These are phyloP conservation scores for Hemithea aestivaria DNA, from an alignment of 2,888 invertebrate genomes.

Conservation along the genomic window DNA sequence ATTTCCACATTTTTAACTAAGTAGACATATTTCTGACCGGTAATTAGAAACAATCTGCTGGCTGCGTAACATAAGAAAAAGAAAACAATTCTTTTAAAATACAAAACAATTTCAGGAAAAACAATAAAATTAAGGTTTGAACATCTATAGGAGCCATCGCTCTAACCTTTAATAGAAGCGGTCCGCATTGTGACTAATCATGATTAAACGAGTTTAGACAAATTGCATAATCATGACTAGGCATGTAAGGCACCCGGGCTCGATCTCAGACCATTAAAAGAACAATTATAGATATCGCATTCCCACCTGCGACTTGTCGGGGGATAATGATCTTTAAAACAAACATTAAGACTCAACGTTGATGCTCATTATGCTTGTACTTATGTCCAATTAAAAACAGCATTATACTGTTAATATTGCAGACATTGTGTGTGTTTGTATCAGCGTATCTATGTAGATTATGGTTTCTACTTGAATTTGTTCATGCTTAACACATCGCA, in stretches of 20 bases:
- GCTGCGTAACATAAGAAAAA: no score
- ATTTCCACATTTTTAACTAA: no score
- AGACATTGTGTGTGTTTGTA: no score
- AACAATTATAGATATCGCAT: slow-evolving; percentile 78
- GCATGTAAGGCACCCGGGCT: slow-evolving; percentile 64
- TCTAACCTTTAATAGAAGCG: slow-evolving; percentile 69
- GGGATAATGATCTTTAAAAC: slow-evolving; percentile 75
- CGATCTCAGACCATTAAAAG: slow-evolving; percentile 77
- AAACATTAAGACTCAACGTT: slow-evolving; percentile 57
- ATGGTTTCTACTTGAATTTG: no score
- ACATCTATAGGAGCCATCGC: slow-evolving; percentile 61
- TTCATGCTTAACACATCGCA: no score
- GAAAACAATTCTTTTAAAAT: no score
- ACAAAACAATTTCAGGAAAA: slow-evolving; percentile 5
- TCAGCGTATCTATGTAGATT: no score
- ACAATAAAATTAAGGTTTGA: slow-evolving; percentile 33
- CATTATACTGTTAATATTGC: no score
- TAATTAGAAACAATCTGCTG: no score
- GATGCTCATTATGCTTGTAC: slow-evolving; percentile 38
- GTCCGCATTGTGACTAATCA: slow-evolving; percentile 77
- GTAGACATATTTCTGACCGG: no score
- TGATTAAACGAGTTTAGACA: slow-evolving; percentile 79
- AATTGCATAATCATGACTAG: slow-evolving; percentile 78
- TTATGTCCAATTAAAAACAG: slow-evolving; percentile 36
- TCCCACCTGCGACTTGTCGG: slow-evolving; percentile 75